phyloP scores from a whole-genome alignment of 2,113 vertebrate species.

The Hylia prasina region DNA sequence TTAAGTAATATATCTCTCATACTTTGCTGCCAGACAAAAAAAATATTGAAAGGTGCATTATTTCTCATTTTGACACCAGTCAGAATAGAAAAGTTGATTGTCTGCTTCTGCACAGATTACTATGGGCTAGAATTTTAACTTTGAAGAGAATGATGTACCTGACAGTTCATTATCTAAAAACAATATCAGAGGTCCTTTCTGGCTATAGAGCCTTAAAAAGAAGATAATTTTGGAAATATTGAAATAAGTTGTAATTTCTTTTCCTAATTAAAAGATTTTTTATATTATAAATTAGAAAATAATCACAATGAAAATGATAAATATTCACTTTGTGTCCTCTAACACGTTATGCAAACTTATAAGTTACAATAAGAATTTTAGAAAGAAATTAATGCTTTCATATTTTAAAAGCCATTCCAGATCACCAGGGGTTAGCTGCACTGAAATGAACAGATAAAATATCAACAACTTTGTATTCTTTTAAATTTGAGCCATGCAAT shows the following conservation, averaged over 20 bases:
- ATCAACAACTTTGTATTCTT: slow-evolving; percentile 1
- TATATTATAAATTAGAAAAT: background rate
- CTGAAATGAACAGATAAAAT: slow-evolving; percentile 25
- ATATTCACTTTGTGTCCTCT: background rate
- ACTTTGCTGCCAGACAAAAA: background rate
- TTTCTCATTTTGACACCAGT: background rate
- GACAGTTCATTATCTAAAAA: background rate
- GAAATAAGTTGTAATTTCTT: background rate
- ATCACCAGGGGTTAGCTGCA: background rate
- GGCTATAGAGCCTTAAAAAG: background rate
- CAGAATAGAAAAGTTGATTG: background rate
- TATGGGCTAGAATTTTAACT: background rate
- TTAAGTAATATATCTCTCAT: background rate
- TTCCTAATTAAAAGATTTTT: background rate
- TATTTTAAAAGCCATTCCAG: slow-evolving; percentile 1
- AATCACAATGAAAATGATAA: background rate
- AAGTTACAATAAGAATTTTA: background rate
- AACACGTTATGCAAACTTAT: background rate
- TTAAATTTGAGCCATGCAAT: background rate
- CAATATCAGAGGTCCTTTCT: background rate
- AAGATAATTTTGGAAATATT: background rate
- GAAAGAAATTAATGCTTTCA: background rate
- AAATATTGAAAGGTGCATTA: background rate
- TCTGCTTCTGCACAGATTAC: background rate
- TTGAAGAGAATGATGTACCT: background rate